Conservation (phyloP, 2,797 vertebrate species). For the Dallia pectoralis region DNA sequence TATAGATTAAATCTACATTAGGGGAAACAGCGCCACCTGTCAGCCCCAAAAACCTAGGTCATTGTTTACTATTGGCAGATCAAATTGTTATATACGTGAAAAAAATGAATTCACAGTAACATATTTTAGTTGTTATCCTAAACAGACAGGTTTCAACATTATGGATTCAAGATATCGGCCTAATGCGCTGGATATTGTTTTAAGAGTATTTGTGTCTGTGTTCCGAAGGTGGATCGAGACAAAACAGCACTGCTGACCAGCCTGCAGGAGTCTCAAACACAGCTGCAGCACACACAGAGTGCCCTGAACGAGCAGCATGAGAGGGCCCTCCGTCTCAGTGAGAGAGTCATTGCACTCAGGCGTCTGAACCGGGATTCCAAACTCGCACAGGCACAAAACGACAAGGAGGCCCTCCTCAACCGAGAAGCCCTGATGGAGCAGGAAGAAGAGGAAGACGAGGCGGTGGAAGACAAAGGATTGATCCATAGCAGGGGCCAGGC, state of each 20-base stretch:
- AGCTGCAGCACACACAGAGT: constrained; percentile 90
- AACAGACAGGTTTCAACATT: no score
- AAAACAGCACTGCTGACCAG: constrained; percentile 83
- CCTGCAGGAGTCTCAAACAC: constrained; percentile 90
- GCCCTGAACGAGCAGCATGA: constrained; percentile 90
- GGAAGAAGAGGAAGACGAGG: constrained; percentile 66
- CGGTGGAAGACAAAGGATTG: constrained; percentile 20
- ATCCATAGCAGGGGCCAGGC: constrained; percentile 26
- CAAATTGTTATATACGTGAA: no score
- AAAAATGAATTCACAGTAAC: no score
- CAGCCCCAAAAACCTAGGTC: no score
- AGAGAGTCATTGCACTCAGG: constrained; percentile 80
- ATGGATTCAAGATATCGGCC: background rate
- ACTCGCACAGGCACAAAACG: constrained; percentile 46
- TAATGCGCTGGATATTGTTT: background rate
- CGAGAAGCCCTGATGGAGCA: constrained; percentile 62
- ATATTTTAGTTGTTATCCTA: no score
- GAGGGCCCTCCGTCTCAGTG: constrained; percentile 80
- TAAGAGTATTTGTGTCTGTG: constrained; percentile 10
- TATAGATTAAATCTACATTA: no score
- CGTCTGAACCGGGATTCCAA: constrained; percentile 67
- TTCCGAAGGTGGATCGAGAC: constrained; percentile 87
- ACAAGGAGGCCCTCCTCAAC: constrained; percentile 16
- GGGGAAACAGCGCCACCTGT: no score
- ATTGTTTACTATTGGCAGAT: no score